Base-by-base conservation (phyloP, 64 coral and sea anemone genomes). In the Montipora cactus region DNA sequence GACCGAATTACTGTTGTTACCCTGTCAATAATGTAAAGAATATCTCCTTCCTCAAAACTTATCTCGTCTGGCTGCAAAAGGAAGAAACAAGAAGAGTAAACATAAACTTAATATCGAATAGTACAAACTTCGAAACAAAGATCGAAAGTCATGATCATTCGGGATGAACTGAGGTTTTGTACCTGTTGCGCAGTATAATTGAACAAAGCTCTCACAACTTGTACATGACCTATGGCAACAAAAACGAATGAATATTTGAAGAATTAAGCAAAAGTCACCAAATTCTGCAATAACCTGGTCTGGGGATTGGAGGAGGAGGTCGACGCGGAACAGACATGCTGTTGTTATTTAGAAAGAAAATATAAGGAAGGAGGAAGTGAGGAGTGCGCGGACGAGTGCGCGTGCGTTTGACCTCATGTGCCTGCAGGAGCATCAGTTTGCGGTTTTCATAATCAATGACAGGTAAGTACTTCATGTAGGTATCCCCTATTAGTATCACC, bases 31-130 rank as follows among this genome's bases (percentile, higher is more conserved):
- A 99, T 99, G 59, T 99, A 99, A 8, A 99, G 74, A 90, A 99
- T 96, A 76, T 99, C 98, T 19, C 98, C 98, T 95, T 99, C 98
- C 72, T 99, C 98, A 20, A 99, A 99, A 67, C 95, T 94, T 62
- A 99, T 81, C 51, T 98, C 96, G 76, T 98, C 96, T 88, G 83
- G 86, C 96, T 98, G 45, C 84, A 78, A 75, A 88, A 23, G 28
- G 37, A 22, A 80, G 16, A 46, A 44, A 51, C 7, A 48, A 59
- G 37, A 59, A 12, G 21, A 81, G 69, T 3, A 44, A 57, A 52
- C 20, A 78, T 78, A 46, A 55, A 15, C 14, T 64, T 64, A 16
- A 64, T 64, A 64, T 64, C 59, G 59, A 64, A 11, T 4, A 4
- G 3, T 64, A 64, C 3, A 14, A 16, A 64, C 10, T 14, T 64